Base-by-base conservation (phyloP, 1,140 invertebrate species). In the Brachionus plicatilis region DNA sequence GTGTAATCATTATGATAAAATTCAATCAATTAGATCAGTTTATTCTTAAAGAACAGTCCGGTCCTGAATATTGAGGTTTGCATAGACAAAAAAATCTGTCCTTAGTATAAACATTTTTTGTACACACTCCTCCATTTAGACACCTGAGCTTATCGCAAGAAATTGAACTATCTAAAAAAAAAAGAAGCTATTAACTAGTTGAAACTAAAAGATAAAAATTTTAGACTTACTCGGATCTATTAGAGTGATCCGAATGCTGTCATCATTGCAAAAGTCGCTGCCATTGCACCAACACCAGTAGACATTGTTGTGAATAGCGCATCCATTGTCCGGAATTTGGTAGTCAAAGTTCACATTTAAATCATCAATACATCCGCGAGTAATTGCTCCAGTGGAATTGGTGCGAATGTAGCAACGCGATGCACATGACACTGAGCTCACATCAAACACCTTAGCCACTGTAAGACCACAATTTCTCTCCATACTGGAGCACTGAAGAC, bases 221-320 rank as follows among this genome's bases (percentile, higher is more conserved):
- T 33, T 41, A 17, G 2, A 43, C 3, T 41, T 45, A 72, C 68
- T 72, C 43, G 68, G 68, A 43, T 72, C 68, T 20, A 72, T 72
- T 43, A 72, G 37, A 20, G 68, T 72, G n/a, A 72, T 43, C 3
- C 68, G 37, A 17, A 72, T 72, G 37, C 37, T 72, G 33, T 72
- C 68, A 43, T 72, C 68, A 20, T 72, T 72, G 41, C 68, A 72
- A 72, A 72, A 72, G 17, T 72, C 37, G 3, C 24, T 72, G 1
- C 41, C 37, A 20, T 72, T 72, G n/a, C 68, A 72, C 68, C 68
- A 72, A 72, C 68, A 72, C 68, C 68, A 72, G 17, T 72, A 72
- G 2, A 43, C 37, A 72, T 72, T 72, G 37, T 72, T 72, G 7
- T 17, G 29, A 17, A 72, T 43, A 45, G 68, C 68, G 41, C 68